Evolutionary conservation across 2,797 vertebrate species (phyloP).

Genomic region (Sternarchorhynchus goeldii): DNA sequence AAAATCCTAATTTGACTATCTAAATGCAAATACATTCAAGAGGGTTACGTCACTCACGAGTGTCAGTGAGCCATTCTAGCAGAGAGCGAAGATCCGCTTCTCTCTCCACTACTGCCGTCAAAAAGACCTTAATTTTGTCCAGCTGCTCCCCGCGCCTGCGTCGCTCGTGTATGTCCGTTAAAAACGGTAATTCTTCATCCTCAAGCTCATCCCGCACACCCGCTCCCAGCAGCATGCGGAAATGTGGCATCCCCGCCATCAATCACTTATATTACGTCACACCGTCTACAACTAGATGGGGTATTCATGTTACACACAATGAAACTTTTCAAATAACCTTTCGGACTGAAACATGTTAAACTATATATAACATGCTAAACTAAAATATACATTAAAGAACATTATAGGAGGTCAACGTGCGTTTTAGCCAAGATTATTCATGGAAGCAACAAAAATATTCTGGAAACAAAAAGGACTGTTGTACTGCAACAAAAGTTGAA

Average conservation of each 20-base stretch:
- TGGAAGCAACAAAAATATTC: no score
- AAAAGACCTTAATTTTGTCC: not conserved
- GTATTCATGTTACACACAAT: no score
- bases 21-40: constrained; percentile 11
- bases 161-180: not conserved
- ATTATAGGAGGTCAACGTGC: no score
- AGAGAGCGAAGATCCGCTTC: constrained; percentile 5
- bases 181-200: not conserved
- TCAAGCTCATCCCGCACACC: not conserved
- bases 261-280: not conserved
- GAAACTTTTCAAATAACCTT: no score
- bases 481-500: no score
- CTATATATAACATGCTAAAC: no score
- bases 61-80: constrained; percentile 26
- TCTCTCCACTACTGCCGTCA: not conserved
- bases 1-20: not conserved
- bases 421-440: no score
- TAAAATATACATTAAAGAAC: no score
- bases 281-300: no score
- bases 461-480: no score
- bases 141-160: not conserved
- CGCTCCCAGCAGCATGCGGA: not conserved
- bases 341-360: no score
- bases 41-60: constrained; percentile 5
- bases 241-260: not conserved